Conservation (phyloP, 1,140 invertebrate genomes). For the Probaryconus sp. region DNA sequence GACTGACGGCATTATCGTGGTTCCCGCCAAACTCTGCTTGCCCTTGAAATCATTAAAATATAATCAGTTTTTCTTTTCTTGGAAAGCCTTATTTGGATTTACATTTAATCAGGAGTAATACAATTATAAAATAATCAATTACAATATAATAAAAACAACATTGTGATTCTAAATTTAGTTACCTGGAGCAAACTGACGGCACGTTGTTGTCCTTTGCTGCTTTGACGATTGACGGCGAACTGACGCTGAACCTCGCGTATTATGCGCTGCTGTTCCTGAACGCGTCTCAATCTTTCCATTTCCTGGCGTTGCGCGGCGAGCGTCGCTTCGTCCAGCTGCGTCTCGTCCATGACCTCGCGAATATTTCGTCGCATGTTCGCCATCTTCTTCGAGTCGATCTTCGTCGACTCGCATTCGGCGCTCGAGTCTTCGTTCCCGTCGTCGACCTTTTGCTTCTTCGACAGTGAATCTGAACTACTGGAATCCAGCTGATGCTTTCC, state of each 20-base stretch:
- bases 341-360: constrained; percentile 94
- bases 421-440: constrained; percentile 65
- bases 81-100: too few species aligned
- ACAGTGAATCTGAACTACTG: constrained; percentile 65
- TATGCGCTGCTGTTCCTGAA: constrained; percentile 89
- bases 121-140: too few species aligned
- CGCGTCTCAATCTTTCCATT: constrained; percentile 89
- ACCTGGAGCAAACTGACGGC: constrained; percentile 82
- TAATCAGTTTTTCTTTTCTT: too few species aligned
- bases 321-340: constrained; percentile 93
- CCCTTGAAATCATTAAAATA: too few species aligned
- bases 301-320: constrained; percentile 95
- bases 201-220: constrained; percentile 82
- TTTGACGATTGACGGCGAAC: constrained; percentile 84
- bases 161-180: too few species aligned
- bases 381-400: constrained; percentile 80
- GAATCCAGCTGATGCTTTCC: constrained; percentile 68
- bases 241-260: constrained; percentile 87
- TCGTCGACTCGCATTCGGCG: constrained; percentile 74
- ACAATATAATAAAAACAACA: too few species aligned
- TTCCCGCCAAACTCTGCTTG: constrained; percentile 74
- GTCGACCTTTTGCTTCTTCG: constrained; percentile 72
- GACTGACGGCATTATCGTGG: constrained; percentile 68
- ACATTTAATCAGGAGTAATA: too few species aligned
- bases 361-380: constrained; percentile 89